Conservation (phyloP, 2,888 invertebrate species). For the Machimus atricapillus region DNA sequence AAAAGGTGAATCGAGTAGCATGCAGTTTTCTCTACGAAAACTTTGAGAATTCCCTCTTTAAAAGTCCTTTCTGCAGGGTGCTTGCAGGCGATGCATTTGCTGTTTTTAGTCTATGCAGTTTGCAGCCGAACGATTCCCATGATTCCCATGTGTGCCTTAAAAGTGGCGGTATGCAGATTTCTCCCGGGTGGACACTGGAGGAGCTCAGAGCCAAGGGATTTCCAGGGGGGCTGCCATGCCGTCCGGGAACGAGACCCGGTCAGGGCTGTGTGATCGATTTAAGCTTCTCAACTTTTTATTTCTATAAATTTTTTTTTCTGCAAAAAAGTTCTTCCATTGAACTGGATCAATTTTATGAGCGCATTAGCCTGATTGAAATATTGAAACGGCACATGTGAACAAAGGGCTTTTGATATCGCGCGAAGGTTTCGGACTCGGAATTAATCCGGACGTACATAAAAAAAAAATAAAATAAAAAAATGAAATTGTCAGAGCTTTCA, state of each 20-base stretch:
- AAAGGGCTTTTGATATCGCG: background rate
- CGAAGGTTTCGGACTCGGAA: background rate
- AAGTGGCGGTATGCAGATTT: background rate
- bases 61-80: background rate
- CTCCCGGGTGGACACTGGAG: background rate
- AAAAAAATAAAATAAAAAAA: background rate
- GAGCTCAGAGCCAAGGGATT: background rate
- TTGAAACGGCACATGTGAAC: background rate
- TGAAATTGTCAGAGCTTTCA: background rate
- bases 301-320: background rate
- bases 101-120: background rate
- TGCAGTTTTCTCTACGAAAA: background rate
- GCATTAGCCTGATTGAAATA: conserved; percentile 18
- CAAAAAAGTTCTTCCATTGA: background rate
- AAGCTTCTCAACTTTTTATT: background rate
- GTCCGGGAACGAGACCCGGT: background rate
- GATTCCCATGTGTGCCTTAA: background rate
- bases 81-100: conserved; percentile 6
- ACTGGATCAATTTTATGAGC: background rate
- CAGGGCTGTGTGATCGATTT: conserved; percentile 12
- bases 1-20: conserved; percentile 17
- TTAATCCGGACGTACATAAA: background rate
- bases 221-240: background rate
- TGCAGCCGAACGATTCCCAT: background rate
- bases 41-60: conserved; percentile 6